Evolutionary conservation across 2,797 vertebrate species (phyloP), one percentile per base, ranked within the genome.

Genomic region (Euthynnus affinis): DNA sequence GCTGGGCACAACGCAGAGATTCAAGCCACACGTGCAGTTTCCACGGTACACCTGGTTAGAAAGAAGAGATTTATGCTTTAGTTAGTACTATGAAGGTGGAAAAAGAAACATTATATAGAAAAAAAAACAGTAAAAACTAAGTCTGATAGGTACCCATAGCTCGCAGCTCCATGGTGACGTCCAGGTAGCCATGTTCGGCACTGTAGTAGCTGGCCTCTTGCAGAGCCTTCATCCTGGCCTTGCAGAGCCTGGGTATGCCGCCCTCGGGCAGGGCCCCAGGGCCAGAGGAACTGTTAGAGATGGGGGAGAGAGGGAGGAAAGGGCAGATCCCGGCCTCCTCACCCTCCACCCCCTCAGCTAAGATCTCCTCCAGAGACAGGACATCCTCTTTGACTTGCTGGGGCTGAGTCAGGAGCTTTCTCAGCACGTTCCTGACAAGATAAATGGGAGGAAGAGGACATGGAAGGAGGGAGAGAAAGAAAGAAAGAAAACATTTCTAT

Each of bases 161-260:
- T 84, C 96, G 90, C 40, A 99, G 96, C 95, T 99, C 98, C 97
- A 99, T 96, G 91, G 98, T 99, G 94, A 99, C 98, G 52, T 99
- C 98, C 76, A 99, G 95, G 9, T 99, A 99, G 79, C 98, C 96
- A 0, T 99, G 98, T 90, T 99, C 98, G 0, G 98, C 96, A 0
- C 98, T 99, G 94, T 98, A 99, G 90, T 98, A 99, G 92, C 96
- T 98, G 72, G 98, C 97, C 88, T 99, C 97, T 88, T 99, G 98
- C 87, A 99, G 94, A 13, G 98, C 97, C 92, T 99, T 99, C 87
- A 95, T 98, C 69, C 97, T 91, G 2, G 98, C 96, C 77, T 96
- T 97, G 87, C 97, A 97, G 2, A 99, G 96, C 75, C 94, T 90
- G 5, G 97, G 93, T 0, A 96, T 94, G 3, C 95, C 96, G 72